A percentile compares a stretch with the other conserved stretches of the same genome.
Evolutionary conservation across 2,113 vertebrate species (phyloP).

Genomic region (Megaceryle maxima): DNA sequence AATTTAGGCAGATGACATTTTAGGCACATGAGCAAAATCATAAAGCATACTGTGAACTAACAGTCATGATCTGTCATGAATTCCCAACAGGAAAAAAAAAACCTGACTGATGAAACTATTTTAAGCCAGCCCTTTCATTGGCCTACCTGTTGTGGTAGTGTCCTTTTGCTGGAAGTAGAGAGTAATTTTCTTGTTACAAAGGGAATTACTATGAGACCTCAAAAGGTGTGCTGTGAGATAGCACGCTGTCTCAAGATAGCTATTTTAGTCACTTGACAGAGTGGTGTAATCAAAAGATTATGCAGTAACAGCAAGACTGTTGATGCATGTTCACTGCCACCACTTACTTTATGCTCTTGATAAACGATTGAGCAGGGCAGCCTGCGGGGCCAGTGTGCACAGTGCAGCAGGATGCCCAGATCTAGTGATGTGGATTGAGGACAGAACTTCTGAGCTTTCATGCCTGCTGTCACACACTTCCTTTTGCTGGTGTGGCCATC

Average conservation of each 20-base stretch:
- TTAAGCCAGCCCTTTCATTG: not conserved
- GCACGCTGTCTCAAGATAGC: conserved; percentile 42
- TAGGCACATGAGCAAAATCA: not conserved
- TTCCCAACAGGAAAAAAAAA: not conserved
- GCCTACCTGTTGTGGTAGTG: not conserved
- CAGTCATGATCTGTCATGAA: not conserved
- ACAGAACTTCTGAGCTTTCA: not conserved
- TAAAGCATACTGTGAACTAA: not conserved
- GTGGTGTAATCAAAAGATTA: conserved; percentile 43
- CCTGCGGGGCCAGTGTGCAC: not conserved
- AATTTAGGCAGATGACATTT: not conserved
- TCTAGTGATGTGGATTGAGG: not conserved
- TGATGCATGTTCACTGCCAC: conserved; percentile 1
- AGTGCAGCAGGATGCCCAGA: not conserved
- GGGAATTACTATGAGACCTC: not conserved
- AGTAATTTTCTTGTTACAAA: conserved; percentile 8
- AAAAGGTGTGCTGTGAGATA: conserved; percentile 9
- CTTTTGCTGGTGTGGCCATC: not conserved
- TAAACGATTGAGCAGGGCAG: not conserved
- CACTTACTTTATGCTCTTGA: not conserved
- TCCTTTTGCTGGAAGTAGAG: not conserved
- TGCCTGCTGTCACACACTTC: not conserved
- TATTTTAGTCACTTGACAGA: conserved; percentile 31
- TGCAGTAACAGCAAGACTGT: conserved; percentile 34
- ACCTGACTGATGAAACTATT: not conserved